These are phyloP conservation scores for Himalopsyche japonica DNA, from an alignment of 2,888 invertebrate genomes.

Conservation along the genomic window DNA sequence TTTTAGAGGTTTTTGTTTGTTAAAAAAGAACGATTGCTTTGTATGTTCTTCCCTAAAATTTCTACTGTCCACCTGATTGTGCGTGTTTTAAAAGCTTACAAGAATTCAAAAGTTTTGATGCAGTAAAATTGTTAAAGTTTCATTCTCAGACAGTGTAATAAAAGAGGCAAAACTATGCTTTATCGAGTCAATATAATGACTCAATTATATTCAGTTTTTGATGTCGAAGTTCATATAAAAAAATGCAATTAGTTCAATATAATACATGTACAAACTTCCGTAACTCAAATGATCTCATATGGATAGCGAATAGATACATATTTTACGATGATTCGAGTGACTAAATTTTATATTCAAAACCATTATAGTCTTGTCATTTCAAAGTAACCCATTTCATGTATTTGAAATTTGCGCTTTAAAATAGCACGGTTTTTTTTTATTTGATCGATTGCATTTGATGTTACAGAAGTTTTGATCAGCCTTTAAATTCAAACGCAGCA, in stretches of 20 bases:
- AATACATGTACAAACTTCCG: neutral
- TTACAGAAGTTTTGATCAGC: constrained; percentile 2
- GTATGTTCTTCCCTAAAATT: constrained; percentile 28
- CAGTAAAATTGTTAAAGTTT: too few relatives aligned
- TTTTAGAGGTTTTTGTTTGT: constrained; percentile 21
- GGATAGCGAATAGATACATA: neutral
- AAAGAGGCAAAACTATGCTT: too few relatives aligned
- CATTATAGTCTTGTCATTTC: neutral
- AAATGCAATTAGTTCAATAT: neutral
- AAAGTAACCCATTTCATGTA: too few relatives aligned
- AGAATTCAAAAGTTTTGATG: neutral
- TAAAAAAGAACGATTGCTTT: constrained; percentile 30
- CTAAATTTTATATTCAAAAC: neutral
- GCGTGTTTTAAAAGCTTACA: neutral
- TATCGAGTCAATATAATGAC: too few relatives aligned
- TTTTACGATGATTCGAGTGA: neutral
- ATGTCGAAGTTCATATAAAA: too few relatives aligned
- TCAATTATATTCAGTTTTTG: too few relatives aligned
- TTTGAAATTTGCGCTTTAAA: too few relatives aligned
- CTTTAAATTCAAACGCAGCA: constrained; percentile 1
- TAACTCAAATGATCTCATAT: neutral
- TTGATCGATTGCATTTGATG: neutral
- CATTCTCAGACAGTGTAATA: too few relatives aligned
- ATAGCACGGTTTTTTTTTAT: neutral
- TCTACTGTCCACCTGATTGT: constrained; percentile 46